A percentile compares a stretch with the other conserved stretches of the same genome.
Conservation (phyloP, 2,888 invertebrate genomes). For the Meloe dianella region DNA sequence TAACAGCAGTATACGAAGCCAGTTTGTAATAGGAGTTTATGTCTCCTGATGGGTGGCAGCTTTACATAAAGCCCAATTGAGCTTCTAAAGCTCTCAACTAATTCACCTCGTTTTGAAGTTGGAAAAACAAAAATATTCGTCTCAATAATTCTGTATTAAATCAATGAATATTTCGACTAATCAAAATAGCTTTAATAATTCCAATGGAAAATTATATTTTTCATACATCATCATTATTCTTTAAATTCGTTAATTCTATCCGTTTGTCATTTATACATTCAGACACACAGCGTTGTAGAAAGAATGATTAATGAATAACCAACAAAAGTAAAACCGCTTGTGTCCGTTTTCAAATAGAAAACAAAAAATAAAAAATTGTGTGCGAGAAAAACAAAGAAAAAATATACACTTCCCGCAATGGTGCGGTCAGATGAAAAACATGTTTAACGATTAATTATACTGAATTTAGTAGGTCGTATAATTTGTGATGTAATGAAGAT, state of each 20-base stretch:
- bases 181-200: not conserved
- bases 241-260: not conserved
- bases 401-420: not conserved
- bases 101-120: not conserved
- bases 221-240: not conserved
- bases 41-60: slow-evolving; percentile 28
- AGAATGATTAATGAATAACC: slow-evolving; percentile 6
- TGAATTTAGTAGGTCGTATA: not conserved
- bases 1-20: slow-evolving; percentile 24
- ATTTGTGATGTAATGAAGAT: not conserved
- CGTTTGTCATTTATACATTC: not conserved
- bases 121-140: not conserved
- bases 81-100: slow-evolving; percentile 28
- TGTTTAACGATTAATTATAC: slow-evolving; percentile 1
- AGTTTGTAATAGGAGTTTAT: slow-evolving; percentile 26
- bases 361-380: not conserved
- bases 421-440: not conserved
- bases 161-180: too few relatives aligned
- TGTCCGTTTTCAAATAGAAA: not conserved
- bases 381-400: not conserved
- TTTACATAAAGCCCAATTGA: slow-evolving; percentile 29
- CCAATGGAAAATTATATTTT: not conserved
- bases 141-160: too few relatives aligned
- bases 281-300: not conserved
- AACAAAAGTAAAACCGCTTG: not conserved